Evolutionary conservation across 2,797 vertebrate species (phyloP), one percentile per base, ranked within the genome.

Genomic region (Distichodus sexfasciatus): DNA sequence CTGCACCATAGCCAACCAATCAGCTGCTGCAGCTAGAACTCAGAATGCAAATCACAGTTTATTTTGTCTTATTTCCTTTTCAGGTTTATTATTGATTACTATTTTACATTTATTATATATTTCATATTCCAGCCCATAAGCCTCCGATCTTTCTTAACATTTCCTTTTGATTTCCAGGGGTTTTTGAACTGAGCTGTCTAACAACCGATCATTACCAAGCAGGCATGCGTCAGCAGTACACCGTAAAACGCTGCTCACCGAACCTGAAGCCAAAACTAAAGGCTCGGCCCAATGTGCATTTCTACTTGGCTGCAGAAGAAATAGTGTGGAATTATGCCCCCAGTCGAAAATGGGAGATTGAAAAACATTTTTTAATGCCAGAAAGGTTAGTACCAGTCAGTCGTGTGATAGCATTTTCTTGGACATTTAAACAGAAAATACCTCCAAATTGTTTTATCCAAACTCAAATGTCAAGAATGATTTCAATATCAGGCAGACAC

Each of bases 301-400:
- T 62, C 55, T 78, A 66, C 24, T 47, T 78, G 19, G 73, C 76
- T 46, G 73, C 76, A 43, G 76, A 72, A 60, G 76, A 78, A 17
- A 29, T 70, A 3, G 11, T 12, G 12, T 78, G 76, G 76, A 70
- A 78, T 7, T 78, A 78, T 2, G 76, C 76, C 0, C 79, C 73
- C 35, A 14, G 67, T 50, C 41, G 73, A 0, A 63, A 48, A 44
- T 76, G 76, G 76, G 73, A 78, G 48, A 1, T 58, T 3, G 44
- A 78, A 7, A 78, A 65, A 40, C 38, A 73, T 36, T n/a, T 6
- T 0, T 17, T 12, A 19, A 58, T 43, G 21, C 9, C 15, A 1
- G 4, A 24, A 14, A 76, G 73, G 76, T 78, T 55, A 19, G 10
- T 44, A 14, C 11, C 3, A 15, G 11, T 24, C n/a, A n/a, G n/a